Conservation (phyloP, 2,888 invertebrate genomes). For the Horisme vitalbata region DNA sequence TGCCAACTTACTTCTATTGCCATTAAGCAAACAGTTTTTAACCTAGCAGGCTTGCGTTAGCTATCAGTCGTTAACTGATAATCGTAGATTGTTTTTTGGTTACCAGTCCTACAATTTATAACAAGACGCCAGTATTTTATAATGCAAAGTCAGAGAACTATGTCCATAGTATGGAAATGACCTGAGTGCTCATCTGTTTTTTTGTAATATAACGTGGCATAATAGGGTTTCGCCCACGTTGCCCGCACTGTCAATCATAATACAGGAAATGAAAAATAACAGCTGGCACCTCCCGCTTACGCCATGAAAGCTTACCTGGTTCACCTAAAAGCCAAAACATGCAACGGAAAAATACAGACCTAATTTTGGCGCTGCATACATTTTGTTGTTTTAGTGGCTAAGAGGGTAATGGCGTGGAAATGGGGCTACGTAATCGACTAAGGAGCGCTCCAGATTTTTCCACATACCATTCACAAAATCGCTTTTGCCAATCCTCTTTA, state of each 20-base stretch:
- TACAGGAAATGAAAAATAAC: slow-evolving; percentile 42
- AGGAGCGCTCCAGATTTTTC: slow-evolving; percentile 30
- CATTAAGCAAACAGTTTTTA: slow-evolving; percentile 5
- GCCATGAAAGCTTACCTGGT: slow-evolving; percentile 36
- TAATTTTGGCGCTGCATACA: slow-evolving; percentile 32
- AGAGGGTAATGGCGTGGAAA: slow-evolving; percentile 39
- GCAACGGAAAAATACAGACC: slow-evolving; percentile 13
- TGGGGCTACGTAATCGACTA: slow-evolving; percentile 36
- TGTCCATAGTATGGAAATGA: no score
- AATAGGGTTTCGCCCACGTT: slow-evolving; percentile 6
- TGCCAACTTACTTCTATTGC: slow-evolving; percentile 5
- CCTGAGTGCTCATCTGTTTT: no score
- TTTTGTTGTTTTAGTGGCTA: slow-evolving; percentile 30
- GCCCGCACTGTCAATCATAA: slow-evolving; percentile 40
- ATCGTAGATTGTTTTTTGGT: slow-evolving; percentile 1
- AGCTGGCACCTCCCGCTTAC: slow-evolving; percentile 28
- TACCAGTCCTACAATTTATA: no score
- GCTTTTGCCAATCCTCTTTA: slow-evolving; percentile 27
- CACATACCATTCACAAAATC: slow-evolving; percentile 25
- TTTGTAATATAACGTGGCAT: no score
- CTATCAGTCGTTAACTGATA: no score
- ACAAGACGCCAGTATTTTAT: no score
- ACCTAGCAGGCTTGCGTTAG: slow-evolving; percentile 4
- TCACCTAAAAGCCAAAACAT: slow-evolving; percentile 35
- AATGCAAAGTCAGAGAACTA: no score